phyloP scores from a whole-genome alignment of 2,888 invertebrate genomes.

The Epirrhoe alternata region DNA sequence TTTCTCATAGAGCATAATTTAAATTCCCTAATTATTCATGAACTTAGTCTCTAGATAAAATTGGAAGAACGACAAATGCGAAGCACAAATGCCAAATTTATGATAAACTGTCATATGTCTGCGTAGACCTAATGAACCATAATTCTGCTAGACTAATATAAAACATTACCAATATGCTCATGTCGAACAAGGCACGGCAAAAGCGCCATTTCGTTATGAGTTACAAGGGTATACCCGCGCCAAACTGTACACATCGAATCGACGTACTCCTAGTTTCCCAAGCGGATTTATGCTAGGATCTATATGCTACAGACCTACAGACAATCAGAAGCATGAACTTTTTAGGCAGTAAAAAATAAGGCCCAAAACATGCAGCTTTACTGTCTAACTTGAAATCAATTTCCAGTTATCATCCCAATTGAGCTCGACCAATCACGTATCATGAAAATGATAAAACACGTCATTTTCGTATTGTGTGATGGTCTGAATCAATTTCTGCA shows the following conservation, averaged over 20 bases:
- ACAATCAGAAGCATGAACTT: slow-evolving; percentile 41
- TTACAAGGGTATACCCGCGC: slow-evolving; percentile 66
- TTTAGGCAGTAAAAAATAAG: neutral
- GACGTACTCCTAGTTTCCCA: slow-evolving; percentile 65
- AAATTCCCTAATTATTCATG: too few species aligned
- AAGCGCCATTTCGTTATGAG: slow-evolving; percentile 61
- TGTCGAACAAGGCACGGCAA: slow-evolving; percentile 49
- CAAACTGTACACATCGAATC: slow-evolving; percentile 69
- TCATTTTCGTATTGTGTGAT: too few species aligned
- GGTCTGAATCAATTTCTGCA: too few species aligned
- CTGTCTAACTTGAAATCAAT: too few species aligned
- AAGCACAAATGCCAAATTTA: neutral
- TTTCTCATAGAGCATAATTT: too few species aligned
- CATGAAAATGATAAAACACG: too few species aligned
- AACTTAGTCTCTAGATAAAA: too few species aligned
- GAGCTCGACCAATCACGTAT: too few species aligned
- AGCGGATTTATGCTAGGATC: slow-evolving; percentile 74
- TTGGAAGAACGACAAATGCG: neutral
- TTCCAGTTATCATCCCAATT: too few species aligned
- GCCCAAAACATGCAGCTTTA: too few species aligned
- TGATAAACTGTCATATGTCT: neutral
- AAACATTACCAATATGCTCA: slow-evolving; percentile 48
- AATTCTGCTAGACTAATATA: slow-evolving; percentile 32
- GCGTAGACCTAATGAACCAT: slow-evolving; percentile 28
- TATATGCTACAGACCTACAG: slow-evolving; percentile 59